These are phyloP conservation scores for Amblyopsis rosae DNA, from an alignment of 2,113 vertebrate species.

Conservation along the genomic window DNA sequence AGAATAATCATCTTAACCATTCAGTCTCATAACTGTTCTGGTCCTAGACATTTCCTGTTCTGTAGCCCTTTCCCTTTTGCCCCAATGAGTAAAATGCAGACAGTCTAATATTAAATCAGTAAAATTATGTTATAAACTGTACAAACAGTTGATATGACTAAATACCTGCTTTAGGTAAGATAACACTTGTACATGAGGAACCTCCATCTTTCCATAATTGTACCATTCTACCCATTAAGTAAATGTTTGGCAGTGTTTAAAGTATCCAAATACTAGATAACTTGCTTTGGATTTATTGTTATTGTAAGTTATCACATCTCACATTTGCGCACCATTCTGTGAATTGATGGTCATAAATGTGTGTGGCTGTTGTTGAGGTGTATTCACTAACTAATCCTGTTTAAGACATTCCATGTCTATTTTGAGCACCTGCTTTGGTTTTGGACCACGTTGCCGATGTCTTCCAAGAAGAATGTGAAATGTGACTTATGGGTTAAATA, in stretches of 20 bases:
- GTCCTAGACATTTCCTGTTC: constrained; percentile 10
- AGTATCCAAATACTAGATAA: constrained; percentile 34
- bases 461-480: constrained; percentile 82
- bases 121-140: no score
- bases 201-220: neutral
- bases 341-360: constrained; percentile 49
- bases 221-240: neutral
- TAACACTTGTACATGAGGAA: neutral
- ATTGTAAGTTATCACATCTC: constrained; percentile 32
- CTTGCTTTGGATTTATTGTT: no score
- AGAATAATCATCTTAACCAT: constrained; percentile 8
- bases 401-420: constrained; percentile 65
- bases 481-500: constrained; percentile 68
- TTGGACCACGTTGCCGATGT: constrained; percentile 77
- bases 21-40: constrained; percentile 19
- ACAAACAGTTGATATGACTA: no score
- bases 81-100: constrained; percentile 36
- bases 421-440: constrained; percentile 70
- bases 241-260: neutral
- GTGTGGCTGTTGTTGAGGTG: constrained; percentile 53
- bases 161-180: no score
- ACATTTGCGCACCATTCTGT: constrained; percentile 63
- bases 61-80: neutral
- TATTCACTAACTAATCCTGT: constrained; percentile 50
- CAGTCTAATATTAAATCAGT: constrained; percentile 30